Percentiles rank a stretch among this genome's conserved stretches.
Conservation (phyloP, 2,113 vertebrate genomes). For the Picathartes gymnocephalus region DNA sequence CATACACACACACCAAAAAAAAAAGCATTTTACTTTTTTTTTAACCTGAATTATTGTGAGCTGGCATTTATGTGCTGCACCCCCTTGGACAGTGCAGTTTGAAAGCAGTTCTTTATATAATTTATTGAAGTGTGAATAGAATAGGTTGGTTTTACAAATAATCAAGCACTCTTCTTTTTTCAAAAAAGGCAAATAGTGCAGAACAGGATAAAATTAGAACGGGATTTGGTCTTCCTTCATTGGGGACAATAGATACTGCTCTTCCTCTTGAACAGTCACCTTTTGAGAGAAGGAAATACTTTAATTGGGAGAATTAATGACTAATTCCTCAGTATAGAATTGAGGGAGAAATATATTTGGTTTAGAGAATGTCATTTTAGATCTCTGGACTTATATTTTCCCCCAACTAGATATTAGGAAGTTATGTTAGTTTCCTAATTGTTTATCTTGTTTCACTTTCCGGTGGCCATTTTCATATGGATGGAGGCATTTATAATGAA, state of each 20-base stretch:
- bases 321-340: not conserved
- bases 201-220: not conserved
- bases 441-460: not conserved
- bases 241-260: not conserved
- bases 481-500: not conserved
- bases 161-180: not conserved
- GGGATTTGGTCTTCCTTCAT: not conserved
- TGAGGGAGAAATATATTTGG: not conserved
- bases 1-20: not conserved
- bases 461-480: not conserved
- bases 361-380: not conserved
- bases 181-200: not conserved
- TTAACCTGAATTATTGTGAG: not conserved
- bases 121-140: not conserved
- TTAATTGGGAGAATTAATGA: not conserved
- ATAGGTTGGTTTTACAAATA: not conserved
- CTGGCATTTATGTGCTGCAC: not conserved
- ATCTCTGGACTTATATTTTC: not conserved
- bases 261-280: not conserved
- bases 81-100: not conserved
- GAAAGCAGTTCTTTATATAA: not conserved
- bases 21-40: not conserved
- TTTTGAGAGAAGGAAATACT: not conserved
- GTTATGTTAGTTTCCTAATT: not conserved
- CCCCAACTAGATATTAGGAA: not conserved